A percentile compares a stretch with the other conserved stretches of the same genome.
Evolutionary conservation across 92 coral and sea anemone species (phyloP).

Genomic region (Zoanthus sociatus): DNA sequence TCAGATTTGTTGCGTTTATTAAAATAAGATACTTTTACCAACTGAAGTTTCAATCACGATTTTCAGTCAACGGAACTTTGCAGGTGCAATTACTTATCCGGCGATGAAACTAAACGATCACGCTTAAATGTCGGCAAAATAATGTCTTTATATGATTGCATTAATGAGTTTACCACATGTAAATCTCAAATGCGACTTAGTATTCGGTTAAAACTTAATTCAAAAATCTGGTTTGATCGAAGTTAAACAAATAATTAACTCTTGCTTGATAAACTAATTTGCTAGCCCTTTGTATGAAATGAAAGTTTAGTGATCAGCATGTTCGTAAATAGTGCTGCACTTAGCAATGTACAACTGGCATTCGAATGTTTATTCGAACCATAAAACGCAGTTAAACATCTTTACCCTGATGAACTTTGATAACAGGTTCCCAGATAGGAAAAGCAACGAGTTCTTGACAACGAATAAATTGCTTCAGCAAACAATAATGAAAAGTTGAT

Average conservation of each 20-base stretch:
- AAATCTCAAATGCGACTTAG: background rate
- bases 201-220: background rate
- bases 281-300: background rate
- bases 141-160: background rate
- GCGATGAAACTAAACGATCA: constrained; percentile 1
- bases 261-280: background rate
- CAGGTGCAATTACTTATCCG: background rate
- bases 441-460: background rate
- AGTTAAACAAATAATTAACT: background rate
- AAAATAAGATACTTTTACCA: background rate
- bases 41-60: background rate
- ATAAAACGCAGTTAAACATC: background rate
- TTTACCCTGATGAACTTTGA: background rate
- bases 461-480: background rate
- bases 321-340: background rate
- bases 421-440: background rate
- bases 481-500: background rate
- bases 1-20: background rate
- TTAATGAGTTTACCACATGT: constrained; percentile 26
- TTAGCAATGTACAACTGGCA: background rate
- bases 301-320: constrained; percentile 2
- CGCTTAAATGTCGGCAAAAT: background rate
- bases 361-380: constrained; percentile 2
- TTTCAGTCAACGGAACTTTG: background rate
- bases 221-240: background rate